Evolutionary conservation across 2,888 invertebrate genomes (phyloP).

Genomic region (Erebia palarica): DNA sequence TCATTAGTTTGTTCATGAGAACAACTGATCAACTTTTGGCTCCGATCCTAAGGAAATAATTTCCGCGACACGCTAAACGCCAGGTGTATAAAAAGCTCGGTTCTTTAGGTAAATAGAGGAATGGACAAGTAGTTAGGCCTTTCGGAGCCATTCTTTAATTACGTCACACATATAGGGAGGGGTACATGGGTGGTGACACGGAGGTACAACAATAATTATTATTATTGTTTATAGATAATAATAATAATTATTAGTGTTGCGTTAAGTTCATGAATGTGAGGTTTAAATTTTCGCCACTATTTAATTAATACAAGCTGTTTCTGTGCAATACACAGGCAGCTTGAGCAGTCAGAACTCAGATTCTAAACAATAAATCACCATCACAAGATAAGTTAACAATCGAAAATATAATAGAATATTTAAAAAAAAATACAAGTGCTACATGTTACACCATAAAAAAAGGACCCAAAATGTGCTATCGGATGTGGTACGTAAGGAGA

Average conservation of each 20-base stretch:
- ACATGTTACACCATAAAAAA: too few relatives aligned
- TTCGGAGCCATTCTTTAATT: slow-evolving; percentile 40
- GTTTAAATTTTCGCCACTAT: too few relatives aligned
- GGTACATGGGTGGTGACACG: neutral
- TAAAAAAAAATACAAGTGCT: too few relatives aligned
- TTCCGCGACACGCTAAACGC: slow-evolving; percentile 45
- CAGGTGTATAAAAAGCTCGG: slow-evolving; percentile 52
- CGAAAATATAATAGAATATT: too few relatives aligned
- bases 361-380: too few relatives aligned
- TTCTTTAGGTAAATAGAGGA: slow-evolving; percentile 48
- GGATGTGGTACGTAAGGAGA: neutral
- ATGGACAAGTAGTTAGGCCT: slow-evolving; percentile 66
- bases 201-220: neutral
- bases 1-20: slow-evolving; percentile 56
- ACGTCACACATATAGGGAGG: slow-evolving; percentile 31
- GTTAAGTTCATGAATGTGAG: too few relatives aligned
- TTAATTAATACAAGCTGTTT: too few relatives aligned
- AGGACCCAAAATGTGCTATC: neutral
- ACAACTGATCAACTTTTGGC: slow-evolving; percentile 40
- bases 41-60: slow-evolving; percentile 45
- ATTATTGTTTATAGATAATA: too few relatives aligned
- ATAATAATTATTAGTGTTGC: too few relatives aligned
- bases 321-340: too few relatives aligned
- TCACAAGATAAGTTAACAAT: too few relatives aligned
- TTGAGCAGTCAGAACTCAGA: too few relatives aligned